These are phyloP conservation scores for Phymatocera aterrima DNA, from an alignment of 2,888 invertebrate species.

Conservation along the genomic window DNA sequence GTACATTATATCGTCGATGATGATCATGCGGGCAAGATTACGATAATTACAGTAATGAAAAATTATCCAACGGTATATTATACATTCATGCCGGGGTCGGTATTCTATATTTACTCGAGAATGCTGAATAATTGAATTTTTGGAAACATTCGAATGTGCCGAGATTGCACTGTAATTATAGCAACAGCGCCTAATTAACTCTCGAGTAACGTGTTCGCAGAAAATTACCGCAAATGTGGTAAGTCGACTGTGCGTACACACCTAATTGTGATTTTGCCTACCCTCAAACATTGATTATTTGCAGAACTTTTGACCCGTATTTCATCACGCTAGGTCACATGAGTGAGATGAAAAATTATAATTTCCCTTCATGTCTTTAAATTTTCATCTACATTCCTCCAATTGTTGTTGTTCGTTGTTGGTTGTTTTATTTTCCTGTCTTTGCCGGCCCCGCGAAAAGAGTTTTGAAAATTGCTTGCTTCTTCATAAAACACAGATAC, in stretches of 20 bases:
- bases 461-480: background rate
- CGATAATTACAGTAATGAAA: background rate
- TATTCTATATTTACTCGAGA: background rate
- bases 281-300: background rate
- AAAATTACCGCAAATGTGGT: background rate
- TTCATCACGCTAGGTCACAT: background rate
- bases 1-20: background rate
- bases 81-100: too few species aligned
- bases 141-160: background rate
- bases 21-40: background rate
- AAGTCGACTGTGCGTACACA: constrained; percentile 2
- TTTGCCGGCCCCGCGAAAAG: background rate
- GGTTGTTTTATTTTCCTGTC: too few species aligned
- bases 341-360: background rate
- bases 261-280: constrained; percentile 26
- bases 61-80: background rate
- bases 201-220: background rate
- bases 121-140: background rate
- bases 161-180: background rate
- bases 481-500: background rate
- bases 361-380: background rate
- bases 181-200: constrained; percentile 19
- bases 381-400: background rate
- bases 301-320: constrained; percentile 5
- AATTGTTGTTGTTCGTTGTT: background rate